These are phyloP conservation scores for Mobula birostris DNA, from an alignment of 2,113 vertebrate species.

Conservation along the genomic window DNA sequence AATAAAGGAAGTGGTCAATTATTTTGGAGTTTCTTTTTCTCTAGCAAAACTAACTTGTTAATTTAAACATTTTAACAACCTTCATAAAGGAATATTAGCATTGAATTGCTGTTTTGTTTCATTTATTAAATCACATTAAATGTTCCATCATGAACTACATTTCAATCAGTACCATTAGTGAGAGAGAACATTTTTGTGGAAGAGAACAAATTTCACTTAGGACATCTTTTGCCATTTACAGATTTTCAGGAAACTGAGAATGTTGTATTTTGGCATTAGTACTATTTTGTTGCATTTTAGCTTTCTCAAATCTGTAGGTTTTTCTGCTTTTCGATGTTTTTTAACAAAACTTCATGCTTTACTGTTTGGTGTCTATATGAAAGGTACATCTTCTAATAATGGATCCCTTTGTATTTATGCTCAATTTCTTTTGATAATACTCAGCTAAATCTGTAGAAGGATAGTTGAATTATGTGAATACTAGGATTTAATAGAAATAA, in stretches of 20 bases:
- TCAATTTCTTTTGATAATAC: too few relatives aligned
- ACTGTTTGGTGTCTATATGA: too few relatives aligned
- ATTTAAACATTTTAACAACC: not conserved
- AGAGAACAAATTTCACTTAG: not conserved
- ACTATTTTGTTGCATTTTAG: too few relatives aligned
- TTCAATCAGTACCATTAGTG: not conserved
- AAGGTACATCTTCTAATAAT: too few relatives aligned
- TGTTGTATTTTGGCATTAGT: not conserved
- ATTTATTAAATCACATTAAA: not conserved
- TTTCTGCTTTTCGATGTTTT: too few relatives aligned
- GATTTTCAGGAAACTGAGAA: not conserved
- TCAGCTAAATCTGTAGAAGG: too few relatives aligned
- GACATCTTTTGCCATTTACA: not conserved
- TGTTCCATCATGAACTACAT: not conserved
- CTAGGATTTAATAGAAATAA: too few relatives aligned
- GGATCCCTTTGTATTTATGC: too few relatives aligned
- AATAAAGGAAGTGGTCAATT: not conserved
- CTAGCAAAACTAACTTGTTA: not conserved
- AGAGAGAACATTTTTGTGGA: not conserved
- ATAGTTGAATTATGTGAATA: too few relatives aligned
- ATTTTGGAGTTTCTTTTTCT: not conserved
- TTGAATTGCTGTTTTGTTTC: not conserved
- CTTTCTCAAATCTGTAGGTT: too few relatives aligned
- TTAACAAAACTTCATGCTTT: too few relatives aligned
- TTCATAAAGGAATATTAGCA: too few relatives aligned